Evolutionary conservation across 2,888 invertebrate species (phyloP).

Genomic region (Myathropa florea): DNA sequence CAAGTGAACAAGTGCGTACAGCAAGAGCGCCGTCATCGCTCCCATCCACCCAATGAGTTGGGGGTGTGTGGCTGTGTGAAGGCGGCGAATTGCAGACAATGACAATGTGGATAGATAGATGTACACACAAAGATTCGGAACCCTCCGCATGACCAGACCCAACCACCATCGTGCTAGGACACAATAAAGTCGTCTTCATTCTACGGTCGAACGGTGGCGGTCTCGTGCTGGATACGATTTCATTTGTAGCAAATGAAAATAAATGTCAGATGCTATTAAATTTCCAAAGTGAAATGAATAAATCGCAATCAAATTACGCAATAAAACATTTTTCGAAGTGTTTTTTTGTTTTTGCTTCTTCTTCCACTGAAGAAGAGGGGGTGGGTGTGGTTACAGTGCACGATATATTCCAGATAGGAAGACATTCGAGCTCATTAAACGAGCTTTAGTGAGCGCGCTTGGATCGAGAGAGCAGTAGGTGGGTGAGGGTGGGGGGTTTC

Average conservation of each 20-base stretch:
- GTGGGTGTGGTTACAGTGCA: not conserved
- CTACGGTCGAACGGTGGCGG: not conserved
- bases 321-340: conserved; percentile 64
- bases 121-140: not conserved
- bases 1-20: conserved; percentile 55
- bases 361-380: not conserved
- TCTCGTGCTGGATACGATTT: conserved; percentile 54
- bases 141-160: not conserved
- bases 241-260: conserved; percentile 69
- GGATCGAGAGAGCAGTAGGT: conserved; percentile 15
- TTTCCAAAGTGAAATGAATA: conserved; percentile 69
- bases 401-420: conserved; percentile 9
- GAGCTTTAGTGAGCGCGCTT: conserved; percentile 40
- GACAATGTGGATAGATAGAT: not conserved
- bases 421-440: conserved; percentile 59
- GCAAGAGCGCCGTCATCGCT: not conserved
- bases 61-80: not conserved
- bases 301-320: conserved; percentile 69
- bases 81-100: not conserved
- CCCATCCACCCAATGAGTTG: not conserved
- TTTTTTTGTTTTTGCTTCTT: conserved; percentile 28
- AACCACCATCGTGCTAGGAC: not conserved
- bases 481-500: not conserved
- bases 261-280: conserved; percentile 70
- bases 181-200: not conserved